phyloP scores from a whole-genome alignment of 30 jellyfish, hydroid and myxozoan species.

The Rhopilema esculentum region DNA sequence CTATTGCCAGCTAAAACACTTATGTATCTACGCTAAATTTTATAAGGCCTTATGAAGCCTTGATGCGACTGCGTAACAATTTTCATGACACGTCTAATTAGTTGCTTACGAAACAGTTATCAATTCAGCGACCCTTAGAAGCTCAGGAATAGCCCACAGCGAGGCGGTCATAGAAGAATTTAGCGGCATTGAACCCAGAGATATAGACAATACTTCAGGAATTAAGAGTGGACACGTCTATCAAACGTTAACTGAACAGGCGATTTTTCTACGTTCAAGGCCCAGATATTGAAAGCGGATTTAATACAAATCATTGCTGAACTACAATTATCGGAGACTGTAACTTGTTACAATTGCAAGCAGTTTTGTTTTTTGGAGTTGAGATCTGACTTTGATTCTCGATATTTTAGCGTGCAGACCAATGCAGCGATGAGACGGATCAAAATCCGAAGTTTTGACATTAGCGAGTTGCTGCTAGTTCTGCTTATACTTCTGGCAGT shows the following conservation, averaged over 20 bases:
- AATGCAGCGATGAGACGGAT: background rate
- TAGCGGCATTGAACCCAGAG: slow-evolving; percentile 71
- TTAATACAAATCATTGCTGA: background rate
- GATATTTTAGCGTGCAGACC: background rate
- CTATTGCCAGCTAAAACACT: background rate
- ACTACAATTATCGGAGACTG: background rate
- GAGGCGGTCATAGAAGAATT: slow-evolving; percentile 69
- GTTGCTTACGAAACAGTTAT: slow-evolving; percentile 35
- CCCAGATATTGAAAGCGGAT: background rate
- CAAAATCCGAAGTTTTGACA: background rate
- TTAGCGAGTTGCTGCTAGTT: background rate
- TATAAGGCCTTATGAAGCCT: background rate
- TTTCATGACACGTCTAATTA: slow-evolving; percentile 20
- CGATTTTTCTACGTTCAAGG: background rate
- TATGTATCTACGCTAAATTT: background rate
- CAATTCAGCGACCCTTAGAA: slow-evolving; percentile 30
- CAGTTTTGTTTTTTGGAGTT: background rate
- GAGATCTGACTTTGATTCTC: background rate
- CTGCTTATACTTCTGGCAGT: slow-evolving; percentile 14
- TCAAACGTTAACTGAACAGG: background rate
- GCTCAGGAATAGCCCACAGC: slow-evolving; percentile 72
- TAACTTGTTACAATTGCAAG: background rate
- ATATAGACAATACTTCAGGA: slow-evolving; percentile 51
- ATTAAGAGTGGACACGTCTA: slow-evolving; percentile 59
- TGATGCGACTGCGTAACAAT: background rate